Percentiles rank a stretch among this genome's conserved stretches.
These are phyloP conservation scores for Aphelocoma californica DNA, from an alignment of 2,797 vertebrate species.

Conservation along the genomic window DNA sequence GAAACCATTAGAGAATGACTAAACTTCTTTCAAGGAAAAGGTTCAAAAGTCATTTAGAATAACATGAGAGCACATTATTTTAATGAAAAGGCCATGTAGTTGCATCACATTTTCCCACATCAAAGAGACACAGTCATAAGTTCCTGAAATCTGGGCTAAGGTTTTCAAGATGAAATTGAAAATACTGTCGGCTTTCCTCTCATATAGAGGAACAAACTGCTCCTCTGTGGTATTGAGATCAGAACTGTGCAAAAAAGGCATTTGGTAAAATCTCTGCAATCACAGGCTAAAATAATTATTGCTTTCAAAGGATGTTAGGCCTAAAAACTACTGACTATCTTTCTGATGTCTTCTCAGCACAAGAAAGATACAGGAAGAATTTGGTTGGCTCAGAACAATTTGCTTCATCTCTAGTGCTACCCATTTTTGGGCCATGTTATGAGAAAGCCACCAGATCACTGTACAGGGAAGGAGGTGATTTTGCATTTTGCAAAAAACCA, in stretches of 20 bases:
- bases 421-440: neutral
- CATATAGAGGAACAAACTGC: neutral
- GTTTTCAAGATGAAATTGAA: neutral
- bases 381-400: neutral
- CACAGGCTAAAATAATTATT: neutral
- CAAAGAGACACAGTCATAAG: neutral
- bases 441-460: neutral
- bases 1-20: neutral
- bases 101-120: neutral
- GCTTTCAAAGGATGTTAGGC: neutral
- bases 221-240: neutral
- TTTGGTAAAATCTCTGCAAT: neutral
- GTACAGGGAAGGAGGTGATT: neutral
- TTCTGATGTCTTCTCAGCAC: neutral
- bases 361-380: neutral
- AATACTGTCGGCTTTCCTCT: neutral
- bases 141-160: neutral
- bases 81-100: neutral
- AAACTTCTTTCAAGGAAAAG: neutral
- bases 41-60: neutral
- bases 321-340: neutral
- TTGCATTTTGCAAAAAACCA: neutral
- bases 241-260: neutral
- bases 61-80: neutral
- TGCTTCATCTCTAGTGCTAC: neutral